Evolutionary conservation across 2,888 invertebrate species (phyloP).

Genomic region (Syrphus vitripennis): DNA sequence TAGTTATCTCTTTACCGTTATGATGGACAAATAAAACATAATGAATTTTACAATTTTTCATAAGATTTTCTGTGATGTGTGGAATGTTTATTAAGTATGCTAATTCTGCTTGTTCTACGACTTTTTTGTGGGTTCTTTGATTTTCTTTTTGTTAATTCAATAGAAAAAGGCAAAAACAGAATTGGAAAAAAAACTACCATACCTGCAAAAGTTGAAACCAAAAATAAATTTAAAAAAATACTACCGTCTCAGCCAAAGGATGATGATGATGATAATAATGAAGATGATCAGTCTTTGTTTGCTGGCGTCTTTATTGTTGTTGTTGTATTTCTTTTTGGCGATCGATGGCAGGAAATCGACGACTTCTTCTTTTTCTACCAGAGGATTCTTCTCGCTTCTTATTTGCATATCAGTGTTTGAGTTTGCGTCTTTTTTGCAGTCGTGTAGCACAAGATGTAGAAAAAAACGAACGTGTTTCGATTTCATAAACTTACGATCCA

Average conservation of each 20-base stretch:
- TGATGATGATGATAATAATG: slow-evolving; percentile 22
- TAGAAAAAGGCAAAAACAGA: not conserved
- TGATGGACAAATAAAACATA: slow-evolving; percentile 46
- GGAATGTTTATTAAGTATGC: slow-evolving; percentile 70
- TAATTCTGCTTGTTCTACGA: slow-evolving; percentile 62
- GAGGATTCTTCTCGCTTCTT: slow-evolving; percentile 28
- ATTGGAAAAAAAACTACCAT: slow-evolving; percentile 17
- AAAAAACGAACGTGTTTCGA: slow-evolving; percentile 55
- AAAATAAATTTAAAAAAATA: no score
- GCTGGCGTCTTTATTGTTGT: slow-evolving; percentile 31
- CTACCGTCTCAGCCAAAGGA: slow-evolving; percentile 28
- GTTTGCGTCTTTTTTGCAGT: slow-evolving; percentile 21
- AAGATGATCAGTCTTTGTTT: slow-evolving; percentile 67
- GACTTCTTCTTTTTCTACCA: slow-evolving; percentile 53
- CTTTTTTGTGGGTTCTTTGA: slow-evolving; percentile 18
- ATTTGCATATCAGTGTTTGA: slow-evolving; percentile 63
- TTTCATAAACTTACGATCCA: slow-evolving; percentile 58
- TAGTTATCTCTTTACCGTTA: slow-evolving; percentile 47
- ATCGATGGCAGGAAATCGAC: slow-evolving; percentile 66
- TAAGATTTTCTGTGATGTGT: slow-evolving; percentile 29
- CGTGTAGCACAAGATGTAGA: slow-evolving; percentile 67
- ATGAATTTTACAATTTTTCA: slow-evolving; percentile 39
- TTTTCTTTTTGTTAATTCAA: slow-evolving; percentile 10
- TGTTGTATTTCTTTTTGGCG: slow-evolving; percentile 19
- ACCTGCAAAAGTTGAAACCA: slow-evolving; percentile 20